A percentile compares a stretch with the other conserved stretches of the same genome.
These are phyloP conservation scores for Lycocerus yunnanus DNA, from an alignment of 2,888 invertebrate species.

Conservation along the genomic window DNA sequence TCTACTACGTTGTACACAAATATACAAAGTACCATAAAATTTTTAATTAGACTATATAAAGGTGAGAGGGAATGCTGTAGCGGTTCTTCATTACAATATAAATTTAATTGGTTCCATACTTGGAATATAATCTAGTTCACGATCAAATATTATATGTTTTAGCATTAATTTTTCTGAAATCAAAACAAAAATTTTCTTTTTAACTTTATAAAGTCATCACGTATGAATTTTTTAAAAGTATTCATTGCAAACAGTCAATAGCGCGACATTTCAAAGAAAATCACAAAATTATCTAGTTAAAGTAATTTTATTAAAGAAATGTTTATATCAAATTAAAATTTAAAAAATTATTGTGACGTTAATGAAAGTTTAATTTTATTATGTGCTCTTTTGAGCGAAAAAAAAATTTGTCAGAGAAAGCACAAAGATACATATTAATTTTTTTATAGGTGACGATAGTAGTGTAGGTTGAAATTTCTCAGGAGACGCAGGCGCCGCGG, in stretches of 20 bases:
- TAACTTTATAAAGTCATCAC: background rate
- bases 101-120: too few relatives aligned
- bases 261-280: background rate
- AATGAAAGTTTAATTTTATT: background rate
- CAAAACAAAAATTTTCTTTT: background rate
- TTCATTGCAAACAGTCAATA: background rate
- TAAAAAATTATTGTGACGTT: background rate
- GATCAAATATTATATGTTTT: too few relatives aligned
- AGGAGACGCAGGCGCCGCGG: slow-evolving; percentile 36
- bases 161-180: too few relatives aligned
- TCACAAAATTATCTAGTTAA: background rate
- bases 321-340: background rate
- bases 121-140: too few relatives aligned
- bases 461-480: slow-evolving; percentile 22
- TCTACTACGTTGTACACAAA: too few relatives aligned
- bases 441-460: slow-evolving; percentile 17
- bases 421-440: background rate
- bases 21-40: too few relatives aligned
- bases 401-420: background rate
- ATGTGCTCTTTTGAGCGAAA: background rate
- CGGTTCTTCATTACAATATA: too few relatives aligned
- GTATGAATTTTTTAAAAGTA: too few relatives aligned
- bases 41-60: too few relatives aligned
- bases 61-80: too few relatives aligned
- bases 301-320: background rate